A percentile compares a stretch with the other conserved stretches of the same genome.
Conservation (phyloP, 1,140 invertebrate species). For the Ceratitis capitata region DNA sequence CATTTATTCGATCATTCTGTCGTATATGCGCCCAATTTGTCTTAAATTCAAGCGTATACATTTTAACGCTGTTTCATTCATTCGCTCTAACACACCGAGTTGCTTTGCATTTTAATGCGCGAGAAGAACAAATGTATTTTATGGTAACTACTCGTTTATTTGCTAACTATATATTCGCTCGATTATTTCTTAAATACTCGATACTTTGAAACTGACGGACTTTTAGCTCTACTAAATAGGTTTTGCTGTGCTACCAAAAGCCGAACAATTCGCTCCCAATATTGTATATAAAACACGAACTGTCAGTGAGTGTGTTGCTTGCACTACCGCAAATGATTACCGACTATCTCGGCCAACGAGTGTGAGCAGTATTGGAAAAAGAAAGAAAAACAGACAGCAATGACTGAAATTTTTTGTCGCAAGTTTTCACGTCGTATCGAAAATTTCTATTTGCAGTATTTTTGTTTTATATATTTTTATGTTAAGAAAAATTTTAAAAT, state of each 20-base stretch:
- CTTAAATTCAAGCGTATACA: neutral
- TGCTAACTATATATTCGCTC: neutral
- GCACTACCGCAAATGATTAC: neutral
- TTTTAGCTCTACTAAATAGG: neutral
- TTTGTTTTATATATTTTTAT: constrained; percentile 56
- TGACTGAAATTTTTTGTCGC: constrained; percentile 57
- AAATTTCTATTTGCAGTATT: constrained; percentile 65
- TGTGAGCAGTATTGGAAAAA: constrained; percentile 65
- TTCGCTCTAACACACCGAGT: neutral
- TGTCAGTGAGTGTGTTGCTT: constrained; percentile 20
- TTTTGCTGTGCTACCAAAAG: neutral
- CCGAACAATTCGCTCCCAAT: neutral
- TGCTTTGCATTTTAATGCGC: neutral
- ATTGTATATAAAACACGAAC: neutral
- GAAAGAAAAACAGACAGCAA: constrained; percentile 64
- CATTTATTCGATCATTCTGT: neutral
- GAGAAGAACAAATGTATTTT: neutral
- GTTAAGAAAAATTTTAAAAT: constrained; percentile 55
- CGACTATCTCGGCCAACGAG: constrained; percentile 47
- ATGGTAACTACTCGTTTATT: neutral
- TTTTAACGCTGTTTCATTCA: neutral
- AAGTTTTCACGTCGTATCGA: constrained; percentile 63
- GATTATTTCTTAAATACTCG: constrained; percentile 19
- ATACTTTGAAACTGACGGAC: neutral
- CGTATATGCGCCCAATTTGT: neutral